Evolutionary conservation across 2,888 invertebrate species (phyloP), one percentile per base, ranked within the genome.

Genomic region (Eledona agricola): DNA sequence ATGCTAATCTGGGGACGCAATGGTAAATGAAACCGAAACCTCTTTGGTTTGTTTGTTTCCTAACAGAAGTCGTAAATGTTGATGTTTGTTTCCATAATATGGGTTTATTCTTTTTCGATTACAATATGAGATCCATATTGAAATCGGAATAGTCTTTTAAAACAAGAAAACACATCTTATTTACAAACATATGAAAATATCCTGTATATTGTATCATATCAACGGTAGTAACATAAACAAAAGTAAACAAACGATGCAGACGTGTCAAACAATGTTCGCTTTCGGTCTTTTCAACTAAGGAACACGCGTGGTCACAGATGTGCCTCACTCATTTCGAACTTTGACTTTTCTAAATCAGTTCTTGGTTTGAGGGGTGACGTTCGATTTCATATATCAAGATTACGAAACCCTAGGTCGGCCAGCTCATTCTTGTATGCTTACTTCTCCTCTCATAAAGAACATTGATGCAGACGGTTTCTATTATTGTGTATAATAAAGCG

Each of bases 281-380:
- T 60, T 63, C 55, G 61, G 60, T 65, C 67, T 12, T 66, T 54
- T 45, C 20, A 42, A 43, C 38, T 49, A 59, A 61, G 62, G 60
- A 62, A 60, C 63, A 64, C 62, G 67, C 59, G 57, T 66, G 70
- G 70, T 57, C 67, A 62, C 70, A 70, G 67, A 67, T 69, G 67
- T 60, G 64, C 58, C 62, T 64, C 58, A 66, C 67, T 69, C 69
- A 70, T 68, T 66, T 64, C 63, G 64, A 71, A 70, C 67, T 70
- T 68, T 69, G 65, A 67, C 69, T 69, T 71, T 69, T 66, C 67
- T 60, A 67, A 70, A 71, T 69, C 69, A 66, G 67, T 67, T 65
- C 62, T 61, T 55, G 57, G 56, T 61, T 58, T 63, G 57, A 49
- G 35, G 52, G 43, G 45, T 49, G 50, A 51, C 37, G 47, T 55